Conservation (phyloP, 2,888 invertebrate genomes). For the Eilema depressum region DNA sequence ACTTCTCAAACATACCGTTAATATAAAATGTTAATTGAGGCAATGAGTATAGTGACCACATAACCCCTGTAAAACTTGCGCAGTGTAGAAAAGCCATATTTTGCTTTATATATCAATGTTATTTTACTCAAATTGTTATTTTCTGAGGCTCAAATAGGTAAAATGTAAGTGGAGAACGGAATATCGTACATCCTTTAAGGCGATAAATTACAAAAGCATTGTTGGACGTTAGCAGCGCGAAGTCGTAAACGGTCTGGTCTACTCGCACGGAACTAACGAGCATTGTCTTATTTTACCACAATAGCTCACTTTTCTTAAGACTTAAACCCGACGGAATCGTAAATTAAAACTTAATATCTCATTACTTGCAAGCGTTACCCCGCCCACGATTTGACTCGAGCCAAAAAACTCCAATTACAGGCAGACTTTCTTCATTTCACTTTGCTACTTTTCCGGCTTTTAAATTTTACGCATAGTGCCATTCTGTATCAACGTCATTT, state of each 20-base stretch:
- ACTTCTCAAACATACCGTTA: no score
- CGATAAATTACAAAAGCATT: constrained; percentile 82
- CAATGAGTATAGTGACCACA: neutral
- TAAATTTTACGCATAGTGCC: constrained; percentile 23
- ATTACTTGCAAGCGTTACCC: constrained; percentile 80
- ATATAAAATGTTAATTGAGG: no score
- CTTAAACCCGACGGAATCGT: constrained; percentile 78
- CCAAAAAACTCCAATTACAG: constrained; percentile 70
- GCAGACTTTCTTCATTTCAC: constrained; percentile 53
- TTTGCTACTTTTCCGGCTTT: constrained; percentile 25
- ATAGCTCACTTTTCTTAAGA: constrained; percentile 85
- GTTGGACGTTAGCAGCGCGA: constrained; percentile 64
- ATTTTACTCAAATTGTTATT: neutral
- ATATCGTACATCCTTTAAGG: constrained; percentile 68
- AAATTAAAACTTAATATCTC: constrained; percentile 85
- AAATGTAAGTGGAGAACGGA: constrained; percentile 56
- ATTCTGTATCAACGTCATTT: constrained; percentile 32
- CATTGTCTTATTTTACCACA: constrained; percentile 84
- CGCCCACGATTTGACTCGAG: constrained; percentile 68
- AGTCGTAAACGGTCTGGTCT: constrained; percentile 73
- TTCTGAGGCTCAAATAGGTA: constrained; percentile 31
- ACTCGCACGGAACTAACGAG: constrained; percentile 79
- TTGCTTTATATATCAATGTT: neutral
- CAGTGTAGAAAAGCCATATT: neutral
- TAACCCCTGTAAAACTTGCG: neutral